Percentiles rank a stretch among this genome's conserved stretches.
phyloP scores from a whole-genome alignment of 1,140 invertebrate genomes.

The Lepidurus couesii region DNA sequence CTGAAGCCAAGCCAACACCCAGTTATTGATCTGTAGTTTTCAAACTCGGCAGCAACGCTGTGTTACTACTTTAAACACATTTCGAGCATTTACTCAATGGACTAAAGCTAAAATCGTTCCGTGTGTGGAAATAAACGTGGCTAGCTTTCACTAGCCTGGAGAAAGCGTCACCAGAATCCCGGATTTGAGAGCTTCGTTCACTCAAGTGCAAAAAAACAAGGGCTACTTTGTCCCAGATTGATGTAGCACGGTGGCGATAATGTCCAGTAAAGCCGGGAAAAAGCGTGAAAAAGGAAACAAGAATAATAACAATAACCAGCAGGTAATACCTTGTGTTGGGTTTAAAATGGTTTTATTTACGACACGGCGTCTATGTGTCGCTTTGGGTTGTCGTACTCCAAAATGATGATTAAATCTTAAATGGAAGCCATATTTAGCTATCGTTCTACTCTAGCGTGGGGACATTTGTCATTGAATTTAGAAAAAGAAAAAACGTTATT shows the following conservation, averaged over 20 bases:
- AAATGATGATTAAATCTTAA: no score
- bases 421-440: no score
- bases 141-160: not conserved
- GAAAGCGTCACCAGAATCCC: not conserved
- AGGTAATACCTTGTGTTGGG: not conserved
- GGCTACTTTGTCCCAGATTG: conserved; percentile 18
- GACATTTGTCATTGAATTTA: no score
- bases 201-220: conserved; percentile 4
- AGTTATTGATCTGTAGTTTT: conserved; percentile 22
- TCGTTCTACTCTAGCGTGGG: no score
- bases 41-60: conserved; percentile 4
- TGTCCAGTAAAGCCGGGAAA: conserved; percentile 15
- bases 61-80: not conserved
- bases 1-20: conserved; percentile 3
- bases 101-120: not conserved
- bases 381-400: not conserved
- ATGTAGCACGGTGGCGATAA: conserved; percentile 14
- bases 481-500: no score
- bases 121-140: not conserved
- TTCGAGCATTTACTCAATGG: not conserved
- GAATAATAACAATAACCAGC: conserved; percentile 1
- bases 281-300: conserved; percentile 22
- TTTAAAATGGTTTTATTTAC: not conserved
- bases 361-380: not conserved
- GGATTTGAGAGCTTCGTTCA: not conserved